Base-by-base conservation (phyloP, 2,113 vertebrate genomes). In the Zootoca vivipara region DNA sequence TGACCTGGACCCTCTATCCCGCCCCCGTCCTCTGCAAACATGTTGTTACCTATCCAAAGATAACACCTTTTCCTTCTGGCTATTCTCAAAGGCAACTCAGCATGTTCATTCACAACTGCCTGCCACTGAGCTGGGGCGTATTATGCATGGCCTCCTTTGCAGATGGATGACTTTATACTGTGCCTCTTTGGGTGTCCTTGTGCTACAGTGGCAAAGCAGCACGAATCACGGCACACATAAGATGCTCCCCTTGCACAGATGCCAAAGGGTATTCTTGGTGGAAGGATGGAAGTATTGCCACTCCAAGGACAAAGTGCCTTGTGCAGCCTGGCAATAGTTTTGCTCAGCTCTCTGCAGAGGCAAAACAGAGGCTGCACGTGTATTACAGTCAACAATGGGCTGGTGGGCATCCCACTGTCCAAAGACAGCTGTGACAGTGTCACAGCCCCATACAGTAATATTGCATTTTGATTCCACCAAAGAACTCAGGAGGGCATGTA, bases 131-230 rank as follows among this genome's bases (percentile, higher is more conserved):
- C 3, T 9, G 7, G 22, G 20, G 58, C 58, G 3, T 40, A 35
- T 38, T 73, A 58, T 56, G n/a, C 10, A 79, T 56, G 33, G 33
- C 33, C 33, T 40, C 46, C 9, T 69, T 73, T 35, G 46, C 67
- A 87, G 86, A 87, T 62, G 28, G 52, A 89, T n/a, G 81, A 16
- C 46, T 46, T 42, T 46, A 62, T 33, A 46, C n/a, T n/a, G n/a
- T n/a, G n/a, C 67, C 52, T 85, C 52, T 46, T 46, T 12, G 12
- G 22, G 15, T 30, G 67, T 73, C 67, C 82, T 89, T 64, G 52
- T 64, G 82, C 77, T 64, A 8, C 46, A 30, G 74, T 46, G 46
- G 52, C 65, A 62, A 42, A 22, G 67, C 35, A 62, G 35, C 16
- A 81, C 62, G 78, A 87, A 87, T 73, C 78, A 80, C 18, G 3